Conservation (phyloP, 2,888 invertebrate genomes). For the Temnothorax rugatulus region DNA sequence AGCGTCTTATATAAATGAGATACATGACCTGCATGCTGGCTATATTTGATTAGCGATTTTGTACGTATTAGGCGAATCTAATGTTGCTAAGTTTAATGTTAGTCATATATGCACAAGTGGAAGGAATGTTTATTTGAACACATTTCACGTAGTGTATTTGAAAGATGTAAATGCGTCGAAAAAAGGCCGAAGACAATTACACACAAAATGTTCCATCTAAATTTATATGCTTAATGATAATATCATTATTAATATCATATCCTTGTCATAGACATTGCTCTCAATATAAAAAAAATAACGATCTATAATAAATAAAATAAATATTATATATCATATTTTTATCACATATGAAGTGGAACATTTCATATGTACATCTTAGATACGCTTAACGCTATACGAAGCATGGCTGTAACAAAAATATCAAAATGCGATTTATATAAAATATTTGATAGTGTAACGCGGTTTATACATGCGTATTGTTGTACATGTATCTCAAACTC, state of each 20-base stretch:
- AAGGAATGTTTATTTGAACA: conserved; percentile 31
- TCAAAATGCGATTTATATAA: background rate
- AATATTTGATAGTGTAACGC: background rate
- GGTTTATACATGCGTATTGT: background rate
- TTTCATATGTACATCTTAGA: conserved; percentile 9
- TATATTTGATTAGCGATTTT: background rate
- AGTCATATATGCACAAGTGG: conserved; percentile 14
- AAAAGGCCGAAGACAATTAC: background rate
- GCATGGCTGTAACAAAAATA: background rate
- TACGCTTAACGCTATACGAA: background rate
- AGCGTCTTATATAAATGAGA: background rate
- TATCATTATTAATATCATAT: background rate
- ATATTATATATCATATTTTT: background rate
- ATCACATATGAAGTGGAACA: background rate
- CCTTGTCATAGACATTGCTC: background rate
- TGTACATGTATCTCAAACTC: background rate
- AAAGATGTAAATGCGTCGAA: background rate
- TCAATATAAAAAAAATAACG: background rate
- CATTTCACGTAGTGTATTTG: background rate
- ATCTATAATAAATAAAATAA: conserved; percentile 11
- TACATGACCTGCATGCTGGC: conserved; percentile 20
- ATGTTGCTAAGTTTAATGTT: background rate
- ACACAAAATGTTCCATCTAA: conserved; percentile 25
- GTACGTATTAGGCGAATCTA: background rate
- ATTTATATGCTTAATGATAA: background rate